Evolutionary conservation across 1,140 invertebrate species (phyloP).

Genomic region (Leptinotarsa lineolata): DNA sequence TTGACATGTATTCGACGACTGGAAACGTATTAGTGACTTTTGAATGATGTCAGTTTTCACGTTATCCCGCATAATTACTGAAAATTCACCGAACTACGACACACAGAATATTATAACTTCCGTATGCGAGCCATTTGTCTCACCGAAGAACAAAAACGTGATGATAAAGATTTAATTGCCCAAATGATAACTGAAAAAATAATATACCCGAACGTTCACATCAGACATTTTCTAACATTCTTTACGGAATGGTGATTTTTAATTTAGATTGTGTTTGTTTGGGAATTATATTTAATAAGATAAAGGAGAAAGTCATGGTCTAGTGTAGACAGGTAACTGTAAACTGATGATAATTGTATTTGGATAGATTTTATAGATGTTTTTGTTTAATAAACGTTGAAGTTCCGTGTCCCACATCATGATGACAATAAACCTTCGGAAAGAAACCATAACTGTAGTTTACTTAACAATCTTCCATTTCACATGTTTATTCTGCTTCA

Average conservation of each 20-base stretch:
- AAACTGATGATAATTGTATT: constrained; percentile 24
- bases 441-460: neutral
- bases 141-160: constrained; percentile 25
- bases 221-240: constrained; percentile 10
- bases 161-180: constrained; percentile 25
- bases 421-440: constrained; percentile 2
- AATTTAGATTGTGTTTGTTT: constrained; percentile 27
- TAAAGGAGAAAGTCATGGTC: constrained; percentile 29
- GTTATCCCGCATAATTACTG: neutral
- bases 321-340: constrained; percentile 25
- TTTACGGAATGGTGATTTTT: constrained; percentile 25
- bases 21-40: too few relatives aligned
- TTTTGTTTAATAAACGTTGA: constrained; percentile 23
- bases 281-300: constrained; percentile 27
- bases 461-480: neutral
- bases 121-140: constrained; percentile 10
- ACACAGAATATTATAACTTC: neutral
- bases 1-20: too few relatives aligned
- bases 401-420: constrained; percentile 8
- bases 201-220: constrained; percentile 25
- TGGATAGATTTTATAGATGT: constrained; percentile 24
- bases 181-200: constrained; percentile 21
- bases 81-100: neutral
- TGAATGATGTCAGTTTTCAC: too few relatives aligned
- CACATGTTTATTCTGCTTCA: neutral